Evolutionary conservation across 2,888 invertebrate species (phyloP).

Genomic region (Shargacucullia verbasci): DNA sequence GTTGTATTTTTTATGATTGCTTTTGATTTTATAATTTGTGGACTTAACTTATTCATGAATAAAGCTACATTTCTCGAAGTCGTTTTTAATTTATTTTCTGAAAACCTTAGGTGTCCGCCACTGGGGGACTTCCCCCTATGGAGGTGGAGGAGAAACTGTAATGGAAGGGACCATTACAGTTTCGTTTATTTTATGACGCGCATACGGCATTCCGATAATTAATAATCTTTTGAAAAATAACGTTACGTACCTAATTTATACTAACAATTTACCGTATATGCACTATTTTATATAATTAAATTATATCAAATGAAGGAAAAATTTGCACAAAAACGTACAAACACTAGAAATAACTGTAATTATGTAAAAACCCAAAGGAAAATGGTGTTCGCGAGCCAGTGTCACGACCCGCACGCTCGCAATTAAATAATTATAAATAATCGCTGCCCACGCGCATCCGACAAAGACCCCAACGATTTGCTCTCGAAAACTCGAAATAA

Average conservation of each 20-base stretch:
- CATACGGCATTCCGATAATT: too few species aligned
- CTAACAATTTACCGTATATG: slow-evolving; percentile 40
- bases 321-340: slow-evolving; percentile 39
- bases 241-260: neutral
- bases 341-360: slow-evolving; percentile 48
- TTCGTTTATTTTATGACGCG: too few species aligned
- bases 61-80: too few species aligned
- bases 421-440: slow-evolving; percentile 73
- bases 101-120: too few species aligned
- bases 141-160: too few species aligned
- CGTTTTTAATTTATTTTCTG: too few species aligned
- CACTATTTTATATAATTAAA: slow-evolving; percentile 39
- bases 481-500: slow-evolving; percentile 44
- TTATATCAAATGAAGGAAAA: slow-evolving; percentile 50
- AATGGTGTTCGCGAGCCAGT: slow-evolving; percentile 51
- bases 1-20: too few species aligned
- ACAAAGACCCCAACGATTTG: slow-evolving; percentile 48
- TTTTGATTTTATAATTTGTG: too few species aligned
- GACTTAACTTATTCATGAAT: too few species aligned
- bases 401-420: slow-evolving; percentile 62
- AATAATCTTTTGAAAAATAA: too few species aligned
- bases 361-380: slow-evolving; percentile 58
- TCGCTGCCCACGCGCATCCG: slow-evolving; percentile 62
- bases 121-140: too few species aligned
- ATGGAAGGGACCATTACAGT: too few species aligned